Evolutionary conservation across 2,113 vertebrate genomes (phyloP), one percentile per base, ranked within the genome.

Genomic region (Callopanchax toddi): DNA sequence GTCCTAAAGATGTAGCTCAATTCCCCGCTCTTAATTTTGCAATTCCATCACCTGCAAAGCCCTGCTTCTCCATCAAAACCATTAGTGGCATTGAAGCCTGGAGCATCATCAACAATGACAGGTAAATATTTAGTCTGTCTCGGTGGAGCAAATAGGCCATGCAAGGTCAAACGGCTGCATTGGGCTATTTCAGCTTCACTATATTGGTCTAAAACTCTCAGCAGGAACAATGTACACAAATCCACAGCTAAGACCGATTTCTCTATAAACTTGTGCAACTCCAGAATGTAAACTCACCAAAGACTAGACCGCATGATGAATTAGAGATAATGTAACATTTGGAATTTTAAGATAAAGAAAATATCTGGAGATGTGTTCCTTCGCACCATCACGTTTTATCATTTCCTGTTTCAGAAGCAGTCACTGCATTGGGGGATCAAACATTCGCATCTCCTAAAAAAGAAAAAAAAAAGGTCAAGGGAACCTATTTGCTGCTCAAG

Each of bases 111-210:
- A 89, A 86, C 84, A 83, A 89, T 90, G 89, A 86, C 87, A 87
- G 90, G 87, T 89, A 91, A 92, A 92, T 91, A 92, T 92, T 92
- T 90, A 91, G 84, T 70, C 83, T 84, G 86, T 89, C 79, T 82
- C 87, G 78, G 76, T 75, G 81, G 80, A 86, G 88, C 88, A 87
- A 91, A 89, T 87, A 90, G 89, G 84, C 86, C 83, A 78, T 40
- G 80, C 90, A 90, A 90, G 87, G 89, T 91, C 89, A 89, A 81
- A 87, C 69, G 75, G 70, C 67, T 83, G 78, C 56, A 73, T 71
- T 69, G 56, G 76, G 63, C 79, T 79, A 72, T 84, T 80, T 60
- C 74, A 59, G 81, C 70, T 82, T 64, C 71, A 76, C 71, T 75
- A 64, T 79, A 78, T 64, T 85, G 72, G 79, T 85, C 72, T 84